A percentile compares a stretch with the other conserved stretches of the same genome.
These are phyloP conservation scores for Cariama cristata DNA, from an alignment of 2,113 vertebrate species.

Conservation along the genomic window DNA sequence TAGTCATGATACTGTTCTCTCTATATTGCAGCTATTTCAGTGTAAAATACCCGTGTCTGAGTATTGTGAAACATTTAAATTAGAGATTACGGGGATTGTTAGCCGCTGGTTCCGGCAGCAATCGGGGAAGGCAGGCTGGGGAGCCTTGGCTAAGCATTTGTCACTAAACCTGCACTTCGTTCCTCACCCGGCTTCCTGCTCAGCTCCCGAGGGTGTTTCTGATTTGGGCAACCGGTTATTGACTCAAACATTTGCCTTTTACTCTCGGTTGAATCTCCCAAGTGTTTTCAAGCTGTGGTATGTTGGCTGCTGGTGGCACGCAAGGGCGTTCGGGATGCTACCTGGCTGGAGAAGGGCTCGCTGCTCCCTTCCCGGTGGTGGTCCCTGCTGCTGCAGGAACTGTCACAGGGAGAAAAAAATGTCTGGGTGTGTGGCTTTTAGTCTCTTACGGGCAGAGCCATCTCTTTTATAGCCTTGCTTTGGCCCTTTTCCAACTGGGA, in stretches of 20 bases:
- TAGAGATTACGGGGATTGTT: neutral
- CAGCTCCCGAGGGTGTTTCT: neutral
- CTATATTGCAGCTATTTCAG: neutral
- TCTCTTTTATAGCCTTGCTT: neutral
- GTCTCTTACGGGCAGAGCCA: neutral
- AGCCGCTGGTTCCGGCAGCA: neutral
- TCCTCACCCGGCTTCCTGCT: neutral
- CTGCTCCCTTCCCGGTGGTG: neutral
- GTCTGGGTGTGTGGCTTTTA: neutral
- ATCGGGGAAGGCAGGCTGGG: neutral
- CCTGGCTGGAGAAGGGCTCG: neutral
- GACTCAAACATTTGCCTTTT: neutral
- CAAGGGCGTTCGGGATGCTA: neutral
- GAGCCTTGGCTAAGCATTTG: neutral
- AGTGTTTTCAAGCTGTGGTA: neutral
- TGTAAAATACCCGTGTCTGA: neutral
- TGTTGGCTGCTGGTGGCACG: neutral
- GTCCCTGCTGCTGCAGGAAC: neutral
- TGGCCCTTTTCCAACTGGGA: neutral
- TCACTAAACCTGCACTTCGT: neutral
- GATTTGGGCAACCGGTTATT: neutral
- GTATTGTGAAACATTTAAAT: neutral
- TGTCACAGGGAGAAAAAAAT: neutral
- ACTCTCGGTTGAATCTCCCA: neutral
- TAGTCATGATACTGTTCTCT: neutral